Percentiles rank a stretch among this genome's conserved stretches.
Conservation (phyloP, 1,140 invertebrate species). For the Druon quercuslanigerum region DNA sequence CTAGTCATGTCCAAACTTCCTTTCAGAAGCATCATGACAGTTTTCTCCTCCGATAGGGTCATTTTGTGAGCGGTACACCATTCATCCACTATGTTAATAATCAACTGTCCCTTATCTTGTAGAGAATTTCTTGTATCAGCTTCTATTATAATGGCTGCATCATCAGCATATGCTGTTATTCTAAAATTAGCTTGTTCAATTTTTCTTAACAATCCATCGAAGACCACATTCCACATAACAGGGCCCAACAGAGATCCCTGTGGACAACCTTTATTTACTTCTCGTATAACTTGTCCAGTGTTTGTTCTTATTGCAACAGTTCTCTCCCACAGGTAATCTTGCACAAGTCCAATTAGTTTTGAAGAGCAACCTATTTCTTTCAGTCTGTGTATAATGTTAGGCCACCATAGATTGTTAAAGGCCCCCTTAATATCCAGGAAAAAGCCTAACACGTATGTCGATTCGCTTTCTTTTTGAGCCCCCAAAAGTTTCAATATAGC, state of each 20-base stretch:
- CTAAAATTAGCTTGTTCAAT: constrained; percentile 50
- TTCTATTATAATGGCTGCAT: constrained; percentile 58
- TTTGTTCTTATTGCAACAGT: constrained; percentile 70
- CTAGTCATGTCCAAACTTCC: constrained; percentile 33
- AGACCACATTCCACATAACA: no score
- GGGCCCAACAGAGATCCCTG: no score
- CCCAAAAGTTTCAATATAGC: constrained; percentile 54
- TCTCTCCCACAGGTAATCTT: constrained; percentile 61
- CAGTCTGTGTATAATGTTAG: constrained; percentile 56
- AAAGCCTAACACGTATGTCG: constrained; percentile 57
- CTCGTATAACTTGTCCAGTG: no score
- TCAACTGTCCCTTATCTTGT: constrained; percentile 44
- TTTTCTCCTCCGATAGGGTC: constrained; percentile 42
- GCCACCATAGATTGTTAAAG: constrained; percentile 69
- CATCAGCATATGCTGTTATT: constrained; percentile 65
- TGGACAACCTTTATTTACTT: no score
- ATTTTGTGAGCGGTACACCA: constrained; percentile 55
- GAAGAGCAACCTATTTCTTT: background rate
- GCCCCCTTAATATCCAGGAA: no score
- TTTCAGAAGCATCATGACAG: constrained; percentile 46
- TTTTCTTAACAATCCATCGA: constrained; percentile 62
- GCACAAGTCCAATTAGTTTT: constrained; percentile 53
- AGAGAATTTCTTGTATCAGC: constrained; percentile 52
- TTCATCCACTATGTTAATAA: constrained; percentile 15
- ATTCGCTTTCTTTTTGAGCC: background rate